These are phyloP conservation scores for Xestobium rufovillosum DNA, from an alignment of 2,888 invertebrate species.

Conservation along the genomic window DNA sequence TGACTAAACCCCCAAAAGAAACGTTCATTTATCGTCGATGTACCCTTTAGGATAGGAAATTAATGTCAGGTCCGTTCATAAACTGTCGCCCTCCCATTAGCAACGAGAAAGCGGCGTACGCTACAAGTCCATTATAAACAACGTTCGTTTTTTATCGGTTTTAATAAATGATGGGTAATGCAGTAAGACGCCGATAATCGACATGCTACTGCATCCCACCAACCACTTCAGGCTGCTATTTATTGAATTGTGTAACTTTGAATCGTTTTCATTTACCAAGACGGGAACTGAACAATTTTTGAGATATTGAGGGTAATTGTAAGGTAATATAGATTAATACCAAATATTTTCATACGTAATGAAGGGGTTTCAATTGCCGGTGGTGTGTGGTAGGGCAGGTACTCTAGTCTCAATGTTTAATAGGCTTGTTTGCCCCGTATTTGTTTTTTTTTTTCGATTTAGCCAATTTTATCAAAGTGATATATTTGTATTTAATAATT, in stretches of 20 bases:
- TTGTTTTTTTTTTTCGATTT: constrained; percentile 28
- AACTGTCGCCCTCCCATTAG: constrained; percentile 36
- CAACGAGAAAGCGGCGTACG: constrained; percentile 31
- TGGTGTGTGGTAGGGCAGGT: constrained; percentile 11
- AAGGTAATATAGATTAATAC: constrained; percentile 4
- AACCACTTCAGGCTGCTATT: no score
- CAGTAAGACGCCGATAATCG: constrained; percentile 19
- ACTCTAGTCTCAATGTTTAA: constrained; percentile 18
- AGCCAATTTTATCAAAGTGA: constrained; percentile 29
- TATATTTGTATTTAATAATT: constrained; percentile 33
- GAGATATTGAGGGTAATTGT: constrained; percentile 9
- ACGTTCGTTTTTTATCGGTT: constrained; percentile 25
- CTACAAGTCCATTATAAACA: constrained; percentile 25
- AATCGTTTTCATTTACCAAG: constrained; percentile 11
- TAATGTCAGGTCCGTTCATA: constrained; percentile 39
- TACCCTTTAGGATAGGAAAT: constrained; percentile 36
- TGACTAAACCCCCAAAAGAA: no score
- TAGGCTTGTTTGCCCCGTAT: constrained; percentile 28
- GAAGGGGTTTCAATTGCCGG: no score
- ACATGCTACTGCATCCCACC: constrained; percentile 8
- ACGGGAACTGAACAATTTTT: constrained; percentile 15
- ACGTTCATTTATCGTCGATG: no score
- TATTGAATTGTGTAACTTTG: no score
- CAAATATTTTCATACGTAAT: no score
- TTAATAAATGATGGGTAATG: constrained; percentile 22